Evolutionary conservation across 37 sponge, comb jelly and placozoan species (phyloP).

Genomic region (Haliclona indistincta): DNA sequence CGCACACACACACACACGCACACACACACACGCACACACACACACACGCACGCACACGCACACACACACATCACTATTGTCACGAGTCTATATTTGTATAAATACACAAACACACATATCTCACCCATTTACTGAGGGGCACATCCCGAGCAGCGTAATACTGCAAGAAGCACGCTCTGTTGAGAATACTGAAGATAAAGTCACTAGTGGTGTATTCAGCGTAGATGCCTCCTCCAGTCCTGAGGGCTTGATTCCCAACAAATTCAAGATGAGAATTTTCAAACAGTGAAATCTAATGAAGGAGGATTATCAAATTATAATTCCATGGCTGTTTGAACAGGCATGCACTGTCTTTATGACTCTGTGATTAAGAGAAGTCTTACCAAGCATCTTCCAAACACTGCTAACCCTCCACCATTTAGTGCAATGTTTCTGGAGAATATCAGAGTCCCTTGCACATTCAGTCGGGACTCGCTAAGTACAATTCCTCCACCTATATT

Average conservation of each 20-base stretch:
- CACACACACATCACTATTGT: background rate
- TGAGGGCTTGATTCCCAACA: slow-evolving; percentile 32
- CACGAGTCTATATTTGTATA: background rate
- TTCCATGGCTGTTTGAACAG: too few relatives aligned
- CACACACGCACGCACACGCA: slow-evolving; percentile 2
- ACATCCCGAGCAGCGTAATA: slow-evolving; percentile 31
- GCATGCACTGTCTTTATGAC: too few relatives aligned
- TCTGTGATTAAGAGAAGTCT: too few relatives aligned
- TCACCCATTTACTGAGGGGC: slow-evolving; percentile 60
- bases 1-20: slow-evolving; percentile 4
- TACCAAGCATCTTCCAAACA: slow-evolving; percentile 68
- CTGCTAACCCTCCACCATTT: slow-evolving; percentile 62
- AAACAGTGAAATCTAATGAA: slow-evolving; percentile 43
- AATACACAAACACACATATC: background rate
- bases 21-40: slow-evolving; percentile 16
- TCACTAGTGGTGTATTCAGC: slow-evolving; percentile 57
- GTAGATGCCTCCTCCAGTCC: slow-evolving; percentile 67
- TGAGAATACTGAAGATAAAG: slow-evolving; percentile 61
- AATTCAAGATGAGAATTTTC: slow-evolving; percentile 21
- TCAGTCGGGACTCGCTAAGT: slow-evolving; percentile 58
- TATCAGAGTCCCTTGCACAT: slow-evolving; percentile 31
- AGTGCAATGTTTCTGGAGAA: slow-evolving; percentile 50
- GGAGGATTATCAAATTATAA: background rate
- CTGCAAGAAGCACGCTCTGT: slow-evolving; percentile 68
- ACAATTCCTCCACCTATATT: slow-evolving; percentile 63